These are phyloP conservation scores for Orthosia gracilis DNA, from an alignment of 2,888 invertebrate genomes.

Conservation along the genomic window DNA sequence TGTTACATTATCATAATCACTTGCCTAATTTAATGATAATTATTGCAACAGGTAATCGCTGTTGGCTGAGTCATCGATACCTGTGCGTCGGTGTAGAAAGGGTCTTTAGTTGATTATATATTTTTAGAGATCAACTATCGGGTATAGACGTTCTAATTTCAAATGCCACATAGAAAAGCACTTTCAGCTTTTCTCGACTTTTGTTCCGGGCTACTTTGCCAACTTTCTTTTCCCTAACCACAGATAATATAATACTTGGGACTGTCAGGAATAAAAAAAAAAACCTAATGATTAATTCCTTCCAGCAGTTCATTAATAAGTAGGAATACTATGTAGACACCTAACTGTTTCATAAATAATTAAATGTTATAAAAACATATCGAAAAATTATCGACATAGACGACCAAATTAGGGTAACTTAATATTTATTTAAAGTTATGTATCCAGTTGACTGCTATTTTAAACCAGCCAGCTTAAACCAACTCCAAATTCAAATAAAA, in stretches of 20 bases:
- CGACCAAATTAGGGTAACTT: neutral
- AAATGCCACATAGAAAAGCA: no score
- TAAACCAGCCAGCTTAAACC: neutral
- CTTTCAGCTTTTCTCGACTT: no score
- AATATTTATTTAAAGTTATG: neutral
- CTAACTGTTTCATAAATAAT: neutral
- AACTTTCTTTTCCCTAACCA: no score
- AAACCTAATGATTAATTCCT: no score
- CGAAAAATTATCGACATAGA: neutral
- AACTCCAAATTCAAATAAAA: neutral
- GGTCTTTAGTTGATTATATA: neutral
- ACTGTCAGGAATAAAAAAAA: no score
- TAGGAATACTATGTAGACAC: no score
- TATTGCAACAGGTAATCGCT: conserved; percentile 37
- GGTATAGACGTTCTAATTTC: no score
- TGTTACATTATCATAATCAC: conserved; percentile 51
- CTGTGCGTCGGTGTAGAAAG: neutral
- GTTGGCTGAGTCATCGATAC: conserved; percentile 42
- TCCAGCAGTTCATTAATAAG: no score
- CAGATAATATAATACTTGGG: no score
- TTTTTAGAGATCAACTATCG: neutral
- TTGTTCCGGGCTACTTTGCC: no score
- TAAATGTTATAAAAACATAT: neutral
- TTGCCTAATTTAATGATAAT: conserved; percentile 50
- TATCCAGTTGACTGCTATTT: neutral